Conservation (phyloP, 2,888 invertebrate genomes). For the Aleiodes alternator region DNA sequence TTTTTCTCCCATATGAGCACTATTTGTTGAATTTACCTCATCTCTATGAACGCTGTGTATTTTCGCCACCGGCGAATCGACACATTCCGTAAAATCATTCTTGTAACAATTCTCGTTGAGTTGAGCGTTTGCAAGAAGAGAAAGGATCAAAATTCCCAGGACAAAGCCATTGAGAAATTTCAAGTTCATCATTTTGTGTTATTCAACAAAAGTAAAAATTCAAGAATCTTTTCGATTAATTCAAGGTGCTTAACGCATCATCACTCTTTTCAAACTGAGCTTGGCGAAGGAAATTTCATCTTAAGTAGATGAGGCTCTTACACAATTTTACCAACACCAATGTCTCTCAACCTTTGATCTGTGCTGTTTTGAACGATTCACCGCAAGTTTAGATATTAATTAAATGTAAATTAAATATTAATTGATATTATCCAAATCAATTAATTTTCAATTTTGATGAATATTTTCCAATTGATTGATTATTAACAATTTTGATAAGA, state of each 20-base stretch:
- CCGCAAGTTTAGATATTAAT: neutral
- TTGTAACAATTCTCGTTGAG: slow-evolving; percentile 6
- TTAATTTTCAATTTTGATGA: neutral
- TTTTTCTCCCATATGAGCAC: neutral
- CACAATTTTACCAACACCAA: neutral
- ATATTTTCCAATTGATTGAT: no score
- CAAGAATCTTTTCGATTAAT: neutral
- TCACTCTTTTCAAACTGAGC: slow-evolving; percentile 14
- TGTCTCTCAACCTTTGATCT: slow-evolving; percentile 28
- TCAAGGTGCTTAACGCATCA: neutral
- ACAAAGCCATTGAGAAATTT: neutral
- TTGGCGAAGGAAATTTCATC: neutral
- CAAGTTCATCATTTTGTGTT: neutral
- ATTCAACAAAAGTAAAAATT: no score
- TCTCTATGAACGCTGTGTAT: neutral
- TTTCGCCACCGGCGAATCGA: slow-evolving; percentile 1
- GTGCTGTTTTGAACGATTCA: neutral
- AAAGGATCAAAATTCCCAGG: slow-evolving; percentile 2
- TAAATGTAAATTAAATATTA: neutral
- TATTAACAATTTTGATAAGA: neutral
- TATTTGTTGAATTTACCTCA: neutral
- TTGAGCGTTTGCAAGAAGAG: neutral
- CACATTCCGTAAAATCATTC: slow-evolving; percentile 18
- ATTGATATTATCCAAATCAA: neutral
- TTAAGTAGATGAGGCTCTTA: slow-evolving; percentile 16